Percentiles rank a stretch among this genome's conserved stretches.
Conservation (phyloP, 2,888 invertebrate genomes). For the Ectemnius lituratus region DNA sequence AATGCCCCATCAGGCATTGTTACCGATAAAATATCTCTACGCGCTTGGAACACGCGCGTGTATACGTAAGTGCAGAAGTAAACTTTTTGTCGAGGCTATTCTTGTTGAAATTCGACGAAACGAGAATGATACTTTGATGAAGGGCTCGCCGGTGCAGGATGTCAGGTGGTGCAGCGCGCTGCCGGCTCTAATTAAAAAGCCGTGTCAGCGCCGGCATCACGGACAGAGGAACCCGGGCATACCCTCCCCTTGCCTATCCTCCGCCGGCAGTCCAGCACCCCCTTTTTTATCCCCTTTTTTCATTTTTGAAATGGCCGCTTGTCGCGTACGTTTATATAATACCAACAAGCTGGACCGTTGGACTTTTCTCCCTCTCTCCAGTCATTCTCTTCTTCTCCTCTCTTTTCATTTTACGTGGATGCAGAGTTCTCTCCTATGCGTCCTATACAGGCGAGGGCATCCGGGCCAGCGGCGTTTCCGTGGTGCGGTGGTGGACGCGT, state of each 20-base stretch:
- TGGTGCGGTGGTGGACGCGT: slow-evolving; percentile 59
- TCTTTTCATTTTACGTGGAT: slow-evolving; percentile 17
- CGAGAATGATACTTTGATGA: slow-evolving; percentile 77
- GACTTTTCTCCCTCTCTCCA: slow-evolving; percentile 14
- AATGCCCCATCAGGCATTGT: slow-evolving; percentile 35
- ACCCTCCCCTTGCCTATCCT: slow-evolving; percentile 42
- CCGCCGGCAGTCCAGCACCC: not conserved
- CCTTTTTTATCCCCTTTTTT: slow-evolving; percentile 53
- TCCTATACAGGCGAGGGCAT: slow-evolving; percentile 23
- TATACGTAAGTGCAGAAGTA: not conserved
- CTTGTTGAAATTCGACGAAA: slow-evolving; percentile 70
- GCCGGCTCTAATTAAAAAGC: slow-evolving; percentile 78
- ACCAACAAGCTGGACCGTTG: slow-evolving; percentile 66
- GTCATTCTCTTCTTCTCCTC: slow-evolving; percentile 18
- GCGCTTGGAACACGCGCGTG: not conserved
- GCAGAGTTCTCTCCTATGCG: not conserved
- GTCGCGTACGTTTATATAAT: slow-evolving; percentile 73
- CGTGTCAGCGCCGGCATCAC: slow-evolving; percentile 72
- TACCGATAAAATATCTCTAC: slow-evolving; percentile 34
- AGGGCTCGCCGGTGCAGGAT: slow-evolving; percentile 73
- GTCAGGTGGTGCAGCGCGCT: slow-evolving; percentile 74
- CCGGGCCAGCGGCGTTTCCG: slow-evolving; percentile 33
- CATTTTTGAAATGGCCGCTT: slow-evolving; percentile 75
- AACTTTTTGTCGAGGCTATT: slow-evolving; percentile 55
- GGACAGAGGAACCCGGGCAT: slow-evolving; percentile 51